Evolutionary conservation across 2,888 invertebrate species (phyloP).

Genomic region (Drosophila pegasa): DNA sequence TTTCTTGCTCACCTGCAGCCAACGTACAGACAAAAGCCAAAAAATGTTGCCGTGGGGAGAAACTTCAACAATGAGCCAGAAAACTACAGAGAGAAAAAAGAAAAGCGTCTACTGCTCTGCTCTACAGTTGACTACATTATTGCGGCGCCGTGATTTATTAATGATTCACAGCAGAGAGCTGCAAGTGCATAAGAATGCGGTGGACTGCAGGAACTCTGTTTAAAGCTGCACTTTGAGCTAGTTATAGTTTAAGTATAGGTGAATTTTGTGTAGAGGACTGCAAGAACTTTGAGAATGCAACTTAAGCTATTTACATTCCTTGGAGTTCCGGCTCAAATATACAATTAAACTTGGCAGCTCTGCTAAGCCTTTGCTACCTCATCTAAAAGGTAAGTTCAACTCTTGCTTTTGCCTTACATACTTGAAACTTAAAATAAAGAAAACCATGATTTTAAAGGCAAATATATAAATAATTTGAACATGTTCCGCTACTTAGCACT

Average conservation of each 20-base stretch:
- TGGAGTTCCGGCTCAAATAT: background rate
- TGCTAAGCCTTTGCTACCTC: background rate
- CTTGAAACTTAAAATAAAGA: too few species aligned
- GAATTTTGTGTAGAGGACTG: background rate
- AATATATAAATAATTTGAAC: background rate
- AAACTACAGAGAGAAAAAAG: slow-evolving; percentile 25
- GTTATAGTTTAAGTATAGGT: background rate
- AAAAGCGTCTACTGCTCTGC: slow-evolving; percentile 15
- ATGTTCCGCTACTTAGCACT: background rate
- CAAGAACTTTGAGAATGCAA: background rate
- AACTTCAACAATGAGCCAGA: slow-evolving; percentile 40
- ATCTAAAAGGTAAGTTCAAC: background rate
- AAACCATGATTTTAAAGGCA: background rate
- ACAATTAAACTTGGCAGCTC: background rate
- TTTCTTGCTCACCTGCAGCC: slow-evolving; percentile 4
- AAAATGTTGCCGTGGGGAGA: slow-evolving; percentile 4
- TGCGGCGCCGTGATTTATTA: slow-evolving; percentile 48
- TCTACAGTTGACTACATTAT: slow-evolving; percentile 28
- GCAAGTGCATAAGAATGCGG: slow-evolving; percentile 14
- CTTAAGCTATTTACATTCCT: background rate
- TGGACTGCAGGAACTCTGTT: slow-evolving; percentile 1
- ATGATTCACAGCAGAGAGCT: slow-evolving; percentile 21
- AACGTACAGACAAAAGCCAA: slow-evolving; percentile 21
- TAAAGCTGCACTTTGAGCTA: slow-evolving; percentile 5
- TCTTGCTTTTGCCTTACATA: too few species aligned